A percentile compares a stretch with the other conserved stretches of the same genome.
These are phyloP conservation scores for Aphidoletes aphidimyza DNA, from an alignment of 2,888 invertebrate species.

Conservation along the genomic window DNA sequence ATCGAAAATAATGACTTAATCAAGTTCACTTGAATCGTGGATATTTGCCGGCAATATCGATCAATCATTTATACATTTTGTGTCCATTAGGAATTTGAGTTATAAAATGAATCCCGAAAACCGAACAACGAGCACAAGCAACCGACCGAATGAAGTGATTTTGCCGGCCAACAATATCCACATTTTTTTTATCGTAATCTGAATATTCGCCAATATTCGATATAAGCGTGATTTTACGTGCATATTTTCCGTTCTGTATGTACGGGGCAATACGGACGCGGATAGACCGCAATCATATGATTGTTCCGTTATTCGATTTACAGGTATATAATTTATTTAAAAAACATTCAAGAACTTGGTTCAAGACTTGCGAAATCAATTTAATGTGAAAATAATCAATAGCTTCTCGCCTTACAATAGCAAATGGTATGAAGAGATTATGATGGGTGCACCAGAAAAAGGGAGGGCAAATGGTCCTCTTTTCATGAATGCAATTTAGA, in stretches of 20 bases:
- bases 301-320: conserved; percentile 46
- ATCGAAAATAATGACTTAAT: conserved; percentile 42
- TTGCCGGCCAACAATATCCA: background rate
- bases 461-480: background rate
- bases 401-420: background rate
- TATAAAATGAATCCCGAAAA: background rate
- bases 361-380: background rate
- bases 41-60: conserved; percentile 28
- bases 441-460: background rate
- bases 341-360: background rate
- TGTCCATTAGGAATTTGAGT: background rate
- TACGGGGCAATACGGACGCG: background rate
- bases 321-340: conserved; percentile 48
- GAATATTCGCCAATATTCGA: background rate
- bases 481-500: background rate
- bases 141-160: background rate
- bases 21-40: conserved; percentile 46
- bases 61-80: conserved; percentile 23
- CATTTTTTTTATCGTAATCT: background rate
- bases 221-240: background rate
- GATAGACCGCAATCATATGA: conserved; percentile 19
- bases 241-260: background rate
- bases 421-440: background rate
- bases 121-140: too few relatives aligned
- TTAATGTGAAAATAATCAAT: conserved; percentile 29